phyloP scores from a whole-genome alignment of 2,113 vertebrate species.

The Sardina pilchardus region DNA sequence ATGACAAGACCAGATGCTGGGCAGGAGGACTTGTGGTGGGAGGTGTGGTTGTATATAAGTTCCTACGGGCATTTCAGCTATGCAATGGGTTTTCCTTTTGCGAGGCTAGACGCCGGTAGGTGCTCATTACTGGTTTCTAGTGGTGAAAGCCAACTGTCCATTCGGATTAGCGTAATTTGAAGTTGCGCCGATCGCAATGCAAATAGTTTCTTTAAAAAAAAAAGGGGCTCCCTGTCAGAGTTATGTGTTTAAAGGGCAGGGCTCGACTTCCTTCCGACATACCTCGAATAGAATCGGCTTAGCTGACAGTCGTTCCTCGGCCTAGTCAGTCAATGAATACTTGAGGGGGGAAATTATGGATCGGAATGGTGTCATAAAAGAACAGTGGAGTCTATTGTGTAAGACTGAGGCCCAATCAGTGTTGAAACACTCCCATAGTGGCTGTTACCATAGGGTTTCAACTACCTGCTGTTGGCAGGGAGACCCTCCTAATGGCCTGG shows the following conservation, averaged over 20 bases:
- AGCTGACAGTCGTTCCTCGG: background rate
- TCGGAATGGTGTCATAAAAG: background rate
- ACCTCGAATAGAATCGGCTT: background rate
- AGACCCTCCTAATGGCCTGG: background rate
- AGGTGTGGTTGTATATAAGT: conserved; percentile 35
- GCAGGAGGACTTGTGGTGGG: conserved; percentile 25
- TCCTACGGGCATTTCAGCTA: conserved; percentile 39
- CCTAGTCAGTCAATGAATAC: background rate
- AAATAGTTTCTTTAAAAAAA: background rate
- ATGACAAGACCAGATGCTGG: conserved; percentile 44
- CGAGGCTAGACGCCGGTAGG: background rate
- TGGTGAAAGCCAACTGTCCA: background rate
- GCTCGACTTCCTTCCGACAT: background rate
- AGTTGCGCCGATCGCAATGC: background rate
- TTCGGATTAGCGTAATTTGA: background rate
- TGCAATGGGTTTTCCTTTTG: conserved; percentile 20
- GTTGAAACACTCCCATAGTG: background rate
- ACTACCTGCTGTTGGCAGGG: background rate
- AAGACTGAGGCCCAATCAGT: background rate
- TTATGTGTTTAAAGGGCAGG: background rate
- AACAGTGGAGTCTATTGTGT: background rate
- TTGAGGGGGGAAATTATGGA: background rate
- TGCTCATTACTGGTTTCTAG: background rate
- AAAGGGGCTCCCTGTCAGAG: background rate
- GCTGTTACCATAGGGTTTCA: background rate